Conservation (phyloP, 2,797 vertebrate species). For the Chloroceryle amazona region DNA sequence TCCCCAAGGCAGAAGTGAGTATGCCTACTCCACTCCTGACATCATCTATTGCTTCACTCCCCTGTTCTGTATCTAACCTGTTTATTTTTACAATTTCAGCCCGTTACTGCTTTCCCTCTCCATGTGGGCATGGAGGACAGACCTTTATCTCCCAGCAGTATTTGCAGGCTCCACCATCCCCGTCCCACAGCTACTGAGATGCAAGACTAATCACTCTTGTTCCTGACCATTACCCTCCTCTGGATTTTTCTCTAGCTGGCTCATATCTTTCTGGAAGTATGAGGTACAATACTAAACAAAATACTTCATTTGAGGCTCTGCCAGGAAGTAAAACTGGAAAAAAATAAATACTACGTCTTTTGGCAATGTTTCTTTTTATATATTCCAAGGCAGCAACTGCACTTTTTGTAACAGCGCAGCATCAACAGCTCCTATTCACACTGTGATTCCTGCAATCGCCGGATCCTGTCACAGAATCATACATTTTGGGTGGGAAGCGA, state of each 20-base stretch:
- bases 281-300: not conserved
- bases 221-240: not conserved
- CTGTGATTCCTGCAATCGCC: not conserved
- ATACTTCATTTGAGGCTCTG: not conserved
- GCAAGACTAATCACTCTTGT: rapidly evolving
- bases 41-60: not conserved
- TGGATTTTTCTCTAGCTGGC: not conserved
- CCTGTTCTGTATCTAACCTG: not conserved
- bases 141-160: not conserved
- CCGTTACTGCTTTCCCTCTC: not conserved
- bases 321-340: not conserved
- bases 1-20: not conserved
- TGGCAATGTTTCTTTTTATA: not conserved
- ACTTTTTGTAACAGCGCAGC: not conserved
- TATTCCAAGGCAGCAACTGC: not conserved
- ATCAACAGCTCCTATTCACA: rapidly evolving
- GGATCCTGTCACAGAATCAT: not conserved
- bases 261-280: not conserved
- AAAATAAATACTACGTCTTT: not conserved
- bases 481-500: not conserved
- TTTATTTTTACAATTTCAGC: not conserved
- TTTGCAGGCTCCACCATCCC: not conserved
- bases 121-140: rapidly evolving
- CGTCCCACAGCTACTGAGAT: rapidly evolving
- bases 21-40: not conserved